Conservation (phyloP, 2,113 vertebrate genomes). For the Lophura nycthemera region DNA sequence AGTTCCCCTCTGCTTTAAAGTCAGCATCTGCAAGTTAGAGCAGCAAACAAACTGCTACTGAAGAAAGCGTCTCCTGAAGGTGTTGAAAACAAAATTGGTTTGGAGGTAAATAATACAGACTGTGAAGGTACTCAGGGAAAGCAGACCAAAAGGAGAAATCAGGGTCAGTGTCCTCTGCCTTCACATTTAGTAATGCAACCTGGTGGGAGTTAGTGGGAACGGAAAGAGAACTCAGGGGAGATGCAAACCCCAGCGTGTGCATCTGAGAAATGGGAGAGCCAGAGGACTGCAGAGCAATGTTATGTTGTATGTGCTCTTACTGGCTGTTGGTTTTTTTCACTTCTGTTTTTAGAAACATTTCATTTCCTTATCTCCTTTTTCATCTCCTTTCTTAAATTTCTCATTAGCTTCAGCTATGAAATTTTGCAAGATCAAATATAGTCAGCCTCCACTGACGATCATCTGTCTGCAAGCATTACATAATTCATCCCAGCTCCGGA, state of each 20-base stretch:
- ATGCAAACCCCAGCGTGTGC: not conserved
- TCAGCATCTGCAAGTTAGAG: conserved; percentile 8
- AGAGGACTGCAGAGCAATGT: not conserved
- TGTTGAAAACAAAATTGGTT: not conserved
- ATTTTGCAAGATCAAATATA: conserved; percentile 26
- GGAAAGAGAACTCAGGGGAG: not conserved
- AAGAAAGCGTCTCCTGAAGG: not conserved
- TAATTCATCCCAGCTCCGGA: conserved; percentile 4
- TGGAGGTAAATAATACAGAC: not conserved
- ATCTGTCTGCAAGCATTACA: not conserved
- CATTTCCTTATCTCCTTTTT: conserved; percentile 6
- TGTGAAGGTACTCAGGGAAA: conserved; percentile 9
- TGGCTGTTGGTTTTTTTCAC: not conserved
- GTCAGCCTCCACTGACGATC: conserved; percentile 17
- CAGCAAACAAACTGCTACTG: not conserved
- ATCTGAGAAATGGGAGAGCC: not conserved
- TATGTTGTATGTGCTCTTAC: not conserved
- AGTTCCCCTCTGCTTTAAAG: conserved; percentile 2
- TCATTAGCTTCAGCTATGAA: not conserved
- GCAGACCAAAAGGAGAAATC: conserved; percentile 20
- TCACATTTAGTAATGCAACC: not conserved
- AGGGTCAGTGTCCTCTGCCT: not conserved
- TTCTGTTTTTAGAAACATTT: not conserved
- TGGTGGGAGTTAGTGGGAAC: not conserved
- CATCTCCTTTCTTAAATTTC: conserved; percentile 24